phyloP scores from a whole-genome alignment of 2,797 vertebrate species.

The Anguilla anguilla region DNA sequence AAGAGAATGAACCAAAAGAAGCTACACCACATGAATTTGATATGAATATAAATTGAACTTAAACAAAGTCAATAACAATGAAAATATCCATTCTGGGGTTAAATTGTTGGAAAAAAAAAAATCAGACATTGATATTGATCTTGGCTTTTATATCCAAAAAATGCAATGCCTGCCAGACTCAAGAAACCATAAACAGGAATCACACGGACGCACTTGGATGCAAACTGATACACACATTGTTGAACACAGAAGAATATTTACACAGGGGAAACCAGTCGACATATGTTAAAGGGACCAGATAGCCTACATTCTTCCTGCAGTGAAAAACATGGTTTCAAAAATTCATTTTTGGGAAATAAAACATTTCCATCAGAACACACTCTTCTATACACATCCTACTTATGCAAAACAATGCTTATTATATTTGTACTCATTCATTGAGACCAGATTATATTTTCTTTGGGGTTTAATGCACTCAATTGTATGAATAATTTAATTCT shows the following conservation, averaged over 20 bases:
- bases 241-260: background rate
- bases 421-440: background rate
- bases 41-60: background rate
- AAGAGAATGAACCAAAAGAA: background rate
- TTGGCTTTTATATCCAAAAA: background rate
- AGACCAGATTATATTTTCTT: background rate
- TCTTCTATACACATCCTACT: background rate
- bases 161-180: background rate
- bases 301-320: background rate
- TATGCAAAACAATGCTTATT: background rate
- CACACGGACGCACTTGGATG: background rate
- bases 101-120: background rate
- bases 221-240: too few species aligned
- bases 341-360: background rate
- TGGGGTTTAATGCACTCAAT: background rate
- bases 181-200: background rate
- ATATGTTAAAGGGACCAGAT: background rate
- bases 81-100: background rate
- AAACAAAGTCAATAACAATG: background rate
- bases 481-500: background rate
- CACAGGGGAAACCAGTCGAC: background rate
- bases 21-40: background rate
- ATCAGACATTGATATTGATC: background rate
- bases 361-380: background rate
- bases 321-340: background rate